phyloP scores from a whole-genome alignment of 2,113 vertebrate species.

The Cephalopholis sonnerati region DNA sequence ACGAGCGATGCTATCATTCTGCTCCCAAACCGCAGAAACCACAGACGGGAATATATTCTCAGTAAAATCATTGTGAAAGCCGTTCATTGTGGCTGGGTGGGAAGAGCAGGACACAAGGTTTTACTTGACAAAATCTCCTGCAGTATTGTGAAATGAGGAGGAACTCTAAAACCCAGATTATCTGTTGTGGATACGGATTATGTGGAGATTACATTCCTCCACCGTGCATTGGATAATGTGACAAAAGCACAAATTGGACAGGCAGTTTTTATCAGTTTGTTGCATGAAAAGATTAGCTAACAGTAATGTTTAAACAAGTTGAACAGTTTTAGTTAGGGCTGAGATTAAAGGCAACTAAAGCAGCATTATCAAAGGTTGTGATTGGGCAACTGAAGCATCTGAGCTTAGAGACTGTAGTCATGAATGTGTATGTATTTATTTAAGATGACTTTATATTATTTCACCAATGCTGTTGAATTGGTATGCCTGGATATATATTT shows the following conservation, averaged over 20 bases:
- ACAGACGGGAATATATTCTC: slow-evolving; percentile 9
- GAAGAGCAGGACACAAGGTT: background rate
- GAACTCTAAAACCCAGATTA: slow-evolving; percentile 44
- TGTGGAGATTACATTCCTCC: slow-evolving; percentile 32
- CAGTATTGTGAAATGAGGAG: slow-evolving; percentile 32
- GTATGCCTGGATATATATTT: no score
- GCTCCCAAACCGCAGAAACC: slow-evolving; percentile 5
- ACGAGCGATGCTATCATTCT: slow-evolving; percentile 41
- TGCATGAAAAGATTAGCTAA: slow-evolving; percentile 16
- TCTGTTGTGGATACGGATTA: slow-evolving; percentile 36
- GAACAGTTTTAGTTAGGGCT: background rate
- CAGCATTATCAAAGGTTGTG: background rate
- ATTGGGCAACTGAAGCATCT: background rate
- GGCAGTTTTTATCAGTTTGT: slow-evolving; percentile 3
- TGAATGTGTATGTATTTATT: background rate
- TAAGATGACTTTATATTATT: no score
- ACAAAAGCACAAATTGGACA: slow-evolving; percentile 13
- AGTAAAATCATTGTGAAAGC: slow-evolving; percentile 16
- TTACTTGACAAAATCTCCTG: slow-evolving; percentile 10
- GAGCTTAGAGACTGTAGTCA: background rate
- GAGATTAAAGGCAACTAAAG: background rate
- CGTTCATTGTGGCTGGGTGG: slow-evolving; percentile 18
- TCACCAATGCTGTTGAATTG: no score
- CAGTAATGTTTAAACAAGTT: slow-evolving; percentile 19
- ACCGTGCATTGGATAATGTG: background rate